A percentile compares a stretch with the other conserved stretches of the same genome.
Conservation (phyloP, 2,888 invertebrate genomes). For the Amiota communis region DNA sequence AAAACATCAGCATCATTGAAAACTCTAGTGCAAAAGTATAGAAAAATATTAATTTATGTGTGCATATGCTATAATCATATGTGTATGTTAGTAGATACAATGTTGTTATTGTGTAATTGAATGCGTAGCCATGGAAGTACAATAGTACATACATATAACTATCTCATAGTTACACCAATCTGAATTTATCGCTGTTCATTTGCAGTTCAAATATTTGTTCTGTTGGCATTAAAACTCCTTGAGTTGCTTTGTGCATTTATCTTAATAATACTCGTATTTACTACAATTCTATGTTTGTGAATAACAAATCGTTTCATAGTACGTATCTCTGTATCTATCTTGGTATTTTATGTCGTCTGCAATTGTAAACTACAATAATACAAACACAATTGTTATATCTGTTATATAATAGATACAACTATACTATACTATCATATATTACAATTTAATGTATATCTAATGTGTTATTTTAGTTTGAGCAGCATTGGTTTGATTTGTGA, state of each 20-base stretch:
- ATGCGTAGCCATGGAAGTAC: neutral
- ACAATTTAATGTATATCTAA: constrained; percentile 8
- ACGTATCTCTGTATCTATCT: no score
- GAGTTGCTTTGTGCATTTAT: constrained; percentile 50
- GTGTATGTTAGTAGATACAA: neutral
- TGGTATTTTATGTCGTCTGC: neutral
- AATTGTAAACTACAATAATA: neutral
- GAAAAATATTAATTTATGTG: neutral
- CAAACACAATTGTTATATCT: constrained; percentile 13
- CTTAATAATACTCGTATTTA: constrained; percentile 53
- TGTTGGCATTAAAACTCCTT: constrained; percentile 50
- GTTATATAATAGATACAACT: neutral
- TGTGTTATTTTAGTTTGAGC: neutral
- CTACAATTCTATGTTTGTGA: constrained; percentile 39
- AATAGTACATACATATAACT: constrained; percentile 26
- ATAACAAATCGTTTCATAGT: neutral
- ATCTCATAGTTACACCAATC: constrained; percentile 49
- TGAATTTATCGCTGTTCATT: constrained; percentile 52
- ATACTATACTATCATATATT: neutral
- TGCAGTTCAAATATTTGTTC: constrained; percentile 55
- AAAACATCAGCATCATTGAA: neutral
- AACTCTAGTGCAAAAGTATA: neutral
- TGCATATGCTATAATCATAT: neutral
- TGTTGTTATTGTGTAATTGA: neutral
- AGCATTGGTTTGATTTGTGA: neutral